Evolutionary conservation across 2,797 vertebrate genomes (phyloP), one percentile per base, ranked within the genome.

Genomic region (Anguilla anguilla): DNA sequence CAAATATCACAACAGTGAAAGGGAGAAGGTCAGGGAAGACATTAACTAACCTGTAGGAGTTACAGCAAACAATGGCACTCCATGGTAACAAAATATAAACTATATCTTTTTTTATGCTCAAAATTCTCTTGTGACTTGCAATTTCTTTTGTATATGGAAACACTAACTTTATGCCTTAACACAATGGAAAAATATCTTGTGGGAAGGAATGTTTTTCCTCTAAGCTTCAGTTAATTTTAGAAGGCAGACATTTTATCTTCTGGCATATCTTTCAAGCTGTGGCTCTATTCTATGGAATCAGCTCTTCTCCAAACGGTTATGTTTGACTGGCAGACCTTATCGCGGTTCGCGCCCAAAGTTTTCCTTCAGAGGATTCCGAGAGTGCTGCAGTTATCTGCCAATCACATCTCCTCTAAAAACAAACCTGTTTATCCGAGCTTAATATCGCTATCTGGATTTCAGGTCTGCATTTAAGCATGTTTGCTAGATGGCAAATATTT

Each of bases 401-500:
- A 86, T 90, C 89, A 90, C 72, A 91, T 94, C 92, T 92, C 22
- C 19, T 84, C 86, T 83, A 85, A 89, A 91, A 92, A 92, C 91
- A 87, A 6, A 28, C 86, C 67, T 91, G 91, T 92, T 93, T 93
- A 88, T 89, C 89, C 88, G 91, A 89, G 79, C 86, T 69, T 46
- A 90, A 90, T 86, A 82, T 85, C 57, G 13, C 86, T 79, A 86
- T 87, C 53, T 87, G 85, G 39, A 87, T 87, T 77, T 82, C 57
- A 91, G 46, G 72, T 69, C 55, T 46, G 85, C 55, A 51, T 89
- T 87, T 83, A 43, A 86, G 83, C 88, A 79, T 79, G 90, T 86
- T 88, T 85, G 51, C 53, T 22, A 11, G 61, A 90, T 89, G 90
- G 92, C 86, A 89, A 92, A 94, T 94, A 90, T 92, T 93, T 93